These are phyloP conservation scores for Julus scanicus DNA, from an alignment of 2,888 invertebrate species.

Conservation along the genomic window DNA sequence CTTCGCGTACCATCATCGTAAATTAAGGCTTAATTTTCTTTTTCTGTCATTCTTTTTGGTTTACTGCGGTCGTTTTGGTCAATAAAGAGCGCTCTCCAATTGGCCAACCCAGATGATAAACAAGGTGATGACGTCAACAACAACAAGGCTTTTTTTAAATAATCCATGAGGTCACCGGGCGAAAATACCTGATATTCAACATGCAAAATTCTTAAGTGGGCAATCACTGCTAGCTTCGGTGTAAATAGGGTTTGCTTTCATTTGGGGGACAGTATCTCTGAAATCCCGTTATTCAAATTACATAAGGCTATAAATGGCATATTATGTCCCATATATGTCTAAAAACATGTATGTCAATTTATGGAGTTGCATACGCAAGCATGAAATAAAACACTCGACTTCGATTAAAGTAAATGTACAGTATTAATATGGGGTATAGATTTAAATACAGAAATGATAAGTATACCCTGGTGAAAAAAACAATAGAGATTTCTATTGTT, in stretches of 20 bases:
- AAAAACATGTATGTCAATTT: too few relatives aligned
- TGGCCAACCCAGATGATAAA: background rate
- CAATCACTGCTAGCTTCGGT: constrained; percentile 2
- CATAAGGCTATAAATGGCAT: too few relatives aligned
- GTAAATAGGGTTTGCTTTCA: background rate
- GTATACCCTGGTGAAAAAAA: too few relatives aligned
- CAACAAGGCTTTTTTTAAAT: background rate
- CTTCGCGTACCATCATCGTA: constrained; percentile 15
- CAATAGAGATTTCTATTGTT: too few relatives aligned
- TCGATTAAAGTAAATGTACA: too few relatives aligned
- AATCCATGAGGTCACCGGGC: background rate
- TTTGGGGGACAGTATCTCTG: background rate
- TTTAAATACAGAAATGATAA: too few relatives aligned
- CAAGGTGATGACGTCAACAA: background rate
- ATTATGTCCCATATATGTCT: too few relatives aligned
- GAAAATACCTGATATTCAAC: background rate
- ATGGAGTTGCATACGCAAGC: too few relatives aligned
- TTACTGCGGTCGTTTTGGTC: background rate
- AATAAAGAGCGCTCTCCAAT: background rate
- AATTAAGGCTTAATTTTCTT: background rate
- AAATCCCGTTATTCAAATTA: too few relatives aligned
- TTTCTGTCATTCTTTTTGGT: constrained; percentile 24
- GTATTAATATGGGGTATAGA: too few relatives aligned
- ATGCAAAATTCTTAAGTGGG: background rate
- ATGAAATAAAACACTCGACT: too few relatives aligned